phyloP scores from a whole-genome alignment of 1,140 invertebrate genomes.

The Drosophila burlai region DNA sequence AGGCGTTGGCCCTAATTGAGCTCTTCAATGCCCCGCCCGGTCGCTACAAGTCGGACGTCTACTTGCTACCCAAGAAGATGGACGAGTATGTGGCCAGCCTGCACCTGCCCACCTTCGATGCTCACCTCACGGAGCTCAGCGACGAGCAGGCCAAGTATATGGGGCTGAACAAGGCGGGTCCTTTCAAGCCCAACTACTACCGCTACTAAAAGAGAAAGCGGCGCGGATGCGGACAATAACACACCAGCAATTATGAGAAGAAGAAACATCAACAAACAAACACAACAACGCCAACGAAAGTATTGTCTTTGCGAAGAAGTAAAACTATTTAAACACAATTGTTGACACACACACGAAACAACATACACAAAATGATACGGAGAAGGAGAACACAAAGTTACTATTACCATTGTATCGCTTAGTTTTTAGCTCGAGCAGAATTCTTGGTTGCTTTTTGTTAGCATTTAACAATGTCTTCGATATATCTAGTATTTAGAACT shows the following conservation, averaged over 20 bases:
- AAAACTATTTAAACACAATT: slow-evolving; percentile 67
- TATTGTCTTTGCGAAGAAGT: slow-evolving; percentile 80
- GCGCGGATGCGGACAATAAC: slow-evolving; percentile 56
- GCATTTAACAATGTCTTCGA: slow-evolving; percentile 62
- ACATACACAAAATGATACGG: slow-evolving; percentile 28
- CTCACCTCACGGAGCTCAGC: slow-evolving; percentile 96
- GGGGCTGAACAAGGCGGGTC: slow-evolving; percentile 98
- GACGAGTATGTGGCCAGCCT: slow-evolving; percentile 97
- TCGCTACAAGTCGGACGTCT: slow-evolving; percentile 98
- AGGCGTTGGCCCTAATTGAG: slow-evolving; percentile 98
- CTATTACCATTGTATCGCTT: slow-evolving; percentile 72
- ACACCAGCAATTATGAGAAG: slow-evolving; percentile 35
- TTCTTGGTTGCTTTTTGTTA: slow-evolving; percentile 71
- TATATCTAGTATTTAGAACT: slow-evolving; percentile 53
- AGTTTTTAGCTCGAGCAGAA: slow-evolving; percentile 61
- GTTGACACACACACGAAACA: slow-evolving; percentile 45
- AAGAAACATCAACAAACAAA: slow-evolving; percentile 22
- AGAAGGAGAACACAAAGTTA: slow-evolving; percentile 71
- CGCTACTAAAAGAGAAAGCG: slow-evolving; percentile 87
- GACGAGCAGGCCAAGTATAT: slow-evolving; percentile 99
- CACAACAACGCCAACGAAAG: slow-evolving; percentile 78
- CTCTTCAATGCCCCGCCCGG: slow-evolving; percentile 97
- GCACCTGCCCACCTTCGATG: slow-evolving; percentile 98
- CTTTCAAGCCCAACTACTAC: slow-evolving; percentile 99
- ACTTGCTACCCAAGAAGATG: slow-evolving; percentile 99